Base-by-base conservation (phyloP, 2,888 invertebrate genomes). In the Stenolophus ochropezus region DNA sequence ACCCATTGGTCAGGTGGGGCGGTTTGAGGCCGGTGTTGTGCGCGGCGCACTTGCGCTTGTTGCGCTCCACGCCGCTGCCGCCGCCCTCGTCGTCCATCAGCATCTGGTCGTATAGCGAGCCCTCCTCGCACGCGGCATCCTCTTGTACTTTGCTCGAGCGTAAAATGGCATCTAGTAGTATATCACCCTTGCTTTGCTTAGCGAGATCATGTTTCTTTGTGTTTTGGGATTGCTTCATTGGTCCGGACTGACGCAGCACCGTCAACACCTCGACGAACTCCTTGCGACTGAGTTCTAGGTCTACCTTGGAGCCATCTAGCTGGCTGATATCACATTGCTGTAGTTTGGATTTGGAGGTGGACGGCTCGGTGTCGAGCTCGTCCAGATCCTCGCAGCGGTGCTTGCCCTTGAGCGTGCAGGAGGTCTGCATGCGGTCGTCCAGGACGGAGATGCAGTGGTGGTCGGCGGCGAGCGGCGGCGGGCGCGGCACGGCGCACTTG, bases 361-460 rank as follows among this genome's bases (percentile, higher is more conserved):
- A n/a, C n/a, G n/a, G n/a, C n/a, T n/a, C n/a, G n/a, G 80, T 53
- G 83, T 92, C 93, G 1, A 94, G 93, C 85, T 95, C 95, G 42
- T 94, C 94, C 85, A 94, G 93, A 86, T 94, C 94, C 79, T 91
- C 93, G 88, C 95, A 96, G 84, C 93, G 93, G 87, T 95, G 95
- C 87, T 95, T 95, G 0, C 95, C 95, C 82, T 92, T 94, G 84
- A 94, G 92, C 84, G 93, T 93, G 88, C 95, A 95, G 0, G 92
- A 90, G 0, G 93, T 93, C 84, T 93, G 92, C 92, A 95, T 93
- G 84, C 95, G 90, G 85, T 95, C 95, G 86, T 95, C 94, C 11
- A 95, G 82, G 84, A 83, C 82, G 82, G 83, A 23, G 73, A 83
- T 78, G 47, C 87, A 86, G 33, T 86, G 85, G 85, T 84, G 85